phyloP scores from a whole-genome alignment of 2,113 vertebrate genomes.

The Charina bottae region DNA sequence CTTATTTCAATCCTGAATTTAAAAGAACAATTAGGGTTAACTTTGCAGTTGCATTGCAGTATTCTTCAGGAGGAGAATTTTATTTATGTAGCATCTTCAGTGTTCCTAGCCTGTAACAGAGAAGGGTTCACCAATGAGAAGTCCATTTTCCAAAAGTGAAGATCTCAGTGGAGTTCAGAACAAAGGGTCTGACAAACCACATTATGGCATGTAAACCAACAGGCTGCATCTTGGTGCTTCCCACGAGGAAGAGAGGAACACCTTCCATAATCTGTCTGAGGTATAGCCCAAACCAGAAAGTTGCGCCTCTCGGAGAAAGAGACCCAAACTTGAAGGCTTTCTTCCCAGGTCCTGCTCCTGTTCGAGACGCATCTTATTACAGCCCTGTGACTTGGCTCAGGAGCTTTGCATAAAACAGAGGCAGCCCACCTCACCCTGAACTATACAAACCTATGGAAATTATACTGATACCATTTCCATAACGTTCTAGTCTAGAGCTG shows the following conservation, averaged over 20 bases:
- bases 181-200: not conserved
- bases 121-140: not conserved
- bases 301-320: not conserved
- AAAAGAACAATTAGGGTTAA: not conserved
- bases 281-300: not conserved
- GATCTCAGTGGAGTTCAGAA: not conserved
- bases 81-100: not conserved
- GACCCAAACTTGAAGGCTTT: not conserved
- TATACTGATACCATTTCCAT: not conserved
- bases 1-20: not conserved
- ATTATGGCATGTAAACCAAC: not conserved
- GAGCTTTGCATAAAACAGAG: not conserved
- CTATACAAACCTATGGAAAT: not conserved
- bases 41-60: not conserved
- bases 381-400: not conserved
- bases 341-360: not conserved
- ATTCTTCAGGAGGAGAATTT: not conserved
- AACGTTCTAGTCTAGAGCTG: not conserved
- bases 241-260: not conserved
- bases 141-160: not conserved
- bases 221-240: not conserved
- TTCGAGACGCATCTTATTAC: not conserved
- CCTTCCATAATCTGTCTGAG: not conserved
- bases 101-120: too few relatives aligned
- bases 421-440: not conserved